Evolutionary conservation across 2,888 invertebrate genomes (phyloP).

Genomic region (Pycnomerus fuliginosus): DNA sequence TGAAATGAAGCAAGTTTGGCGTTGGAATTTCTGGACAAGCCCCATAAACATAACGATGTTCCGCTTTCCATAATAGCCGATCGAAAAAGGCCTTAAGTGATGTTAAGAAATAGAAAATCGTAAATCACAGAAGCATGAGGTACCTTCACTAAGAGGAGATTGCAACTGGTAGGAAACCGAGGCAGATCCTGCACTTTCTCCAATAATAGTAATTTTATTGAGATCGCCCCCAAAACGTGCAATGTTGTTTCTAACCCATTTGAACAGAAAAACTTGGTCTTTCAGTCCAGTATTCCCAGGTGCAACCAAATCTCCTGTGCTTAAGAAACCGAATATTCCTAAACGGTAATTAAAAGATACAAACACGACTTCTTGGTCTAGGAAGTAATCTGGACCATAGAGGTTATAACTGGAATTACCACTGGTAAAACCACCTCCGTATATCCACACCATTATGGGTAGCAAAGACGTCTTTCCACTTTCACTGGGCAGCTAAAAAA

Average conservation of each 20-base stretch:
- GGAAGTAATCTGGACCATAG: constrained; percentile 39
- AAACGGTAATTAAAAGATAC: constrained; percentile 42
- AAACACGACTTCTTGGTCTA: constrained; percentile 39
- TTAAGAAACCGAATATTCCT: constrained; percentile 42
- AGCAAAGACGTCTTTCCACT: constrained; percentile 5
- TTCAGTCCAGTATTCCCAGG: constrained; percentile 30
- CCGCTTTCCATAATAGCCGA: background rate
- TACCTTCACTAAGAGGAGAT: background rate
- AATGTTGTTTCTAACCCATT: constrained; percentile 25
- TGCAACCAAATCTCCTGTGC: constrained; percentile 28
- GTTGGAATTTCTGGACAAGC: background rate
- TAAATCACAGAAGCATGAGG: background rate
- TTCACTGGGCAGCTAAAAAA: constrained; percentile 1
- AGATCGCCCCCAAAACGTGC: constrained; percentile 26
- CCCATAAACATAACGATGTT: background rate
- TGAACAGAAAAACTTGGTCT: constrained; percentile 21
- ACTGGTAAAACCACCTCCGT: constrained; percentile 37
- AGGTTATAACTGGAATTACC: constrained; percentile 33
- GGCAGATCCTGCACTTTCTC: constrained; percentile 27
- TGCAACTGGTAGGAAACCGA: constrained; percentile 22
- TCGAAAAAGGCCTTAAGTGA: background rate
- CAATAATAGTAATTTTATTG: constrained; percentile 24
- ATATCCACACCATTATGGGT: constrained; percentile 44
- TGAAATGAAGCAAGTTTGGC: background rate
- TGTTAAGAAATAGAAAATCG: background rate